phyloP scores from a whole-genome alignment of 2,797 vertebrate species.

The Artibeus jamaicensis region DNA sequence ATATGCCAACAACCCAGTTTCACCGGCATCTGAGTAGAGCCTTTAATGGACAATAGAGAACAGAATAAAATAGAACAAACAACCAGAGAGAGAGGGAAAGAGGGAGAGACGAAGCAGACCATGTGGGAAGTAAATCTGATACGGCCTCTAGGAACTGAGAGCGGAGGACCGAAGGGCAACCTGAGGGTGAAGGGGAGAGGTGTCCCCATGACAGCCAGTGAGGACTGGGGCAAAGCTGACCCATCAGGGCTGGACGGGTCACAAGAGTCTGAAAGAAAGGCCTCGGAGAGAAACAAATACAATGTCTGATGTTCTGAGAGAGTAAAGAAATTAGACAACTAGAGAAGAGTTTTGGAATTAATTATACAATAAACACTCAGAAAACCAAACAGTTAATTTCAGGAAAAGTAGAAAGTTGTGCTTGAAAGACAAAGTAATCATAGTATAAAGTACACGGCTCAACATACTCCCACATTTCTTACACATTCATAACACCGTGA shows the following conservation, averaged over 20 bases:
- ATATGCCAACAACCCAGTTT: background rate
- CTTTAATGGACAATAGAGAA: background rate
- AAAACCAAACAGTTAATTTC: slow-evolving; percentile 10
- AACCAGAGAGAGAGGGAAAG: background rate
- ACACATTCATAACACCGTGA: background rate
- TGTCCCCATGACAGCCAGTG: background rate
- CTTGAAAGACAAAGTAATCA: background rate
- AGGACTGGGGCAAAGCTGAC: background rate
- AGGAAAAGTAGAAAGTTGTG: background rate
- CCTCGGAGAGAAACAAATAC: background rate
- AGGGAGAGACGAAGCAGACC: background rate
- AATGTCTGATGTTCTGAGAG: background rate
- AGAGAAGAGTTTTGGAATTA: background rate
- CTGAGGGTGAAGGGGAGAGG: background rate
- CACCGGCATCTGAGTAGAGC: background rate
- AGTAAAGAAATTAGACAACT: slow-evolving; percentile 27
- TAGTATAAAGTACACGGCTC: background rate
- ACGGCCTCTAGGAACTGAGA: background rate
- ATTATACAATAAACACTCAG: background rate
- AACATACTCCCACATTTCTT: background rate
- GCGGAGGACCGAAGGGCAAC: background rate
- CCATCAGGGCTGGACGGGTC: background rate
- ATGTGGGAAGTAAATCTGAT: background rate
- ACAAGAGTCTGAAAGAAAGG: background rate
- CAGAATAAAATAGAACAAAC: background rate